A percentile compares a stretch with the other conserved stretches of the same genome.
These are phyloP conservation scores for Sprattus sprattus DNA, from an alignment of 2,113 vertebrate species.

Conservation along the genomic window DNA sequence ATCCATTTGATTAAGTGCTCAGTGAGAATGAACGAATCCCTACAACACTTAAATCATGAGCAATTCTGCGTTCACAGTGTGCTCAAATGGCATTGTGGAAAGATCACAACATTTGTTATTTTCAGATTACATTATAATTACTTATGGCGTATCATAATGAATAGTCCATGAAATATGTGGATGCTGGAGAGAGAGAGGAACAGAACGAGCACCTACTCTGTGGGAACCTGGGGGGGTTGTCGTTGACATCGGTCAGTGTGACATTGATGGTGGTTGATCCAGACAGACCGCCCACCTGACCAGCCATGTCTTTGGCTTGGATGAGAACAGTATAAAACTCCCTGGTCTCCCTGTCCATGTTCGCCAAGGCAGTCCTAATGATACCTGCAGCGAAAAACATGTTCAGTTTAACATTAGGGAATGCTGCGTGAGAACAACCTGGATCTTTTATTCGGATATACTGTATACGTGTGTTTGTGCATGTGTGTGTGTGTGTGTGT, in stretches of 20 bases:
- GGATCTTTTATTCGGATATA: too few species aligned
- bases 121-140: not conserved
- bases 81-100: not conserved
- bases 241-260: slow-evolving; percentile 76
- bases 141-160: not conserved
- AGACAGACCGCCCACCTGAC: slow-evolving; percentile 89
- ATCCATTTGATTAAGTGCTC: not conserved
- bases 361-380: slow-evolving; percentile 87
- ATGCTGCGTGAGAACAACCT: not conserved
- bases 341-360: slow-evolving; percentile 90
- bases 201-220: slow-evolving; percentile 76
- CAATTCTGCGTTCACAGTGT: not conserved
- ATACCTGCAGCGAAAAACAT: slow-evolving; percentile 70
- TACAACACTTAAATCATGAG: not conserved
- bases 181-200: not conserved
- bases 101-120: not conserved
- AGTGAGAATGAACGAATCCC: not conserved
- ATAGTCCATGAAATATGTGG: not conserved
- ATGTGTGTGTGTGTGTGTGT: not conserved
- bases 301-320: slow-evolving; percentile 98
- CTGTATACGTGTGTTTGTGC: not conserved
- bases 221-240: slow-evolving; percentile 83
- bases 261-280: slow-evolving; percentile 90
- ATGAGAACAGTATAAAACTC: slow-evolving; percentile 87
- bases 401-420: not conserved